Evolutionary conservation across 2,888 invertebrate genomes (phyloP), one percentile per base, ranked within the genome.

Genomic region (Drosophila testacea): DNA sequence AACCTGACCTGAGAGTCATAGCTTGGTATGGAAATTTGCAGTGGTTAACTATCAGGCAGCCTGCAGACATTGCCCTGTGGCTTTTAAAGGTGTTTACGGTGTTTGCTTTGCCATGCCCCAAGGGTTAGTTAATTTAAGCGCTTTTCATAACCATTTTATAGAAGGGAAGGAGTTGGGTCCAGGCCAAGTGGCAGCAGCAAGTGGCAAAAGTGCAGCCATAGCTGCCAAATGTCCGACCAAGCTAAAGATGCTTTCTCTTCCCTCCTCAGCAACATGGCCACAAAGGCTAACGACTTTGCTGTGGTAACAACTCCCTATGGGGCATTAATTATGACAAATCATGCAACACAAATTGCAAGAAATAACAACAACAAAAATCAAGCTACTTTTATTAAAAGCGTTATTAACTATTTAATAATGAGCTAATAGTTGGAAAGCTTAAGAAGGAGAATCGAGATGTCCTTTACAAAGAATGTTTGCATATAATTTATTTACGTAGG

Each of bases 131-230:
- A 85, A 85, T 85, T 85, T 85, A 88, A 85, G 88, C 86, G 83
- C 76, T 85, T 85, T 85, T 77, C 86, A 85, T 85, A 85, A 85
- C 81, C 75, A 83, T 87, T 83, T 87, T 84, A 83, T 83, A 66
- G 54, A 32, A 13, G 46, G 38, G 27, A 5, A 30, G 22, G 32
- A 6, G 54, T 28, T 34, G 32, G 52, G 42, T 13, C 30, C 69
- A 48, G 52, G 69, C 56, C 67, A 54, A 64, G 46, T 63, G 68
- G 78, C 68, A 72, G 54, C 68, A 64, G 61, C 67, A 72, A 77
- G 70, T 72, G 74, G 68, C 74, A 73, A 73, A 73, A 77, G 70
- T 78, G 78, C 77, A 77, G 63, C 63, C 30, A 39, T 22, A 64
- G 62, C 69, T 67, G 69, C 73, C 77, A 66, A 77, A 77, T 72